Evolutionary conservation across 1,140 invertebrate species (phyloP), one percentile per base, ranked within the genome.

Genomic region (Penaeus indicus): DNA sequence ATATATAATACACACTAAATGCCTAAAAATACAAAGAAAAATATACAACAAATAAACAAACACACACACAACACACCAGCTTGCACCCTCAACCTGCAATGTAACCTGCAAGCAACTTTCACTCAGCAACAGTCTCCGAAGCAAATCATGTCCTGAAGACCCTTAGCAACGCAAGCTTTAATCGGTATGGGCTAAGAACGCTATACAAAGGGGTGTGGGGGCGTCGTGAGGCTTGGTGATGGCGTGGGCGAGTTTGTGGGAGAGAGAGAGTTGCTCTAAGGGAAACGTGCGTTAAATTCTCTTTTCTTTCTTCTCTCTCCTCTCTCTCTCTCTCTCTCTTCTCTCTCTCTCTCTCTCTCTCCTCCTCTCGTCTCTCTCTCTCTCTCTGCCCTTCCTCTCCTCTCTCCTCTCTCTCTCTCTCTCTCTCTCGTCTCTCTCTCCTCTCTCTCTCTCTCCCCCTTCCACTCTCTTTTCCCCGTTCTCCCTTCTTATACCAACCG

Each of bases 361-460:
- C 21, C n/a, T n/a, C n/a, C n/a, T n/a, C n/a, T n/a, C n/a, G n/a
- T 47, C 54, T 19, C 60, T 21, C 21, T 32, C 42, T 21, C 8
- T 38, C 47, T 54, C 42, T 54, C 7, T 81, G n/a, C 21, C 11
- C 32, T 16, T 4, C 3, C 32, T 81, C 19, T 4, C n/a, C 22
- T 19, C 60, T 61, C 38, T 32, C n/a, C 60, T 54, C 19, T 21
- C 27, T 22, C 60, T 7, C 16, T 54, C 32, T 8, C 8, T 16
- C 27, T 18, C 27, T 19, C 3, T 19, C n/a, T 81, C 19, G n/a
- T 21, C 79, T 22, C n/a, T 81, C 72, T 22, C 18, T 4, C n/a
- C 64, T 69, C 64, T 69, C 64, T 4, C 64, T 69, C 64, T 69
- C 64, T 69, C 64, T 69, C 64, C 7, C 64, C 38, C 81, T 83